Evolutionary conservation across 1,140 invertebrate genomes (phyloP), one percentile per base, ranked within the genome.

Genomic region (Whitmania pigra): DNA sequence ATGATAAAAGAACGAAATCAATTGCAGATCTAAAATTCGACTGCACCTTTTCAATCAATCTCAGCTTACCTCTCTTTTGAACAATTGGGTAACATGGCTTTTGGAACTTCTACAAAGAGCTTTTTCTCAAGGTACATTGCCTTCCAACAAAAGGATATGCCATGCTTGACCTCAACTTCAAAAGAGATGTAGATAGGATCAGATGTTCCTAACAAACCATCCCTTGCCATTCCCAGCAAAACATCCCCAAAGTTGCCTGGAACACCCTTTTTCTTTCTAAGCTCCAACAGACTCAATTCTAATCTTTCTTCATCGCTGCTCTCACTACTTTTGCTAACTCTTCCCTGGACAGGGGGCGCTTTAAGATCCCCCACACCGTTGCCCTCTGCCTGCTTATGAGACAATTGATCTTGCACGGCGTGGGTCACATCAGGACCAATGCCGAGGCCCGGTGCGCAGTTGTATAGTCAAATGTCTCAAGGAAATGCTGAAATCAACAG

Each of bases 401-500:
- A 86, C 57, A 63, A 63, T 17, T 63, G 57, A 29, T 68, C 76
- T 75, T 77, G 76, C 76, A 86, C 87, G 87, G 87, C 86, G 86
- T 88, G 88, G 89, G 89, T 89, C 85, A 85, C 90, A 91, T 91
- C 92, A 94, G 91, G 89, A 90, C 86, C 89, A 91, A 91, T 90
- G 93, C 91, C 89, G 91, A 94, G 93, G 93, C 92, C 92, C 93
- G 86, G 92, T 89, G 84, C 92, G 92, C 89, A 95, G 90, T 88
- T 89, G 89, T 87, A 92, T 89, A 86, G 87, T 89, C 82, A 88
- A 91, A 79, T 87, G 87, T 72, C 85, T 79, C 67, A 72, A 74
- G 67, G 75, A 75, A 60, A 77, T 74, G 72, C 81, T 81, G 76
- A 72, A 80, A 78, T 63, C 22, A 25, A 31, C 4, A 63, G 29